Base-by-base conservation (phyloP, 2,888 invertebrate genomes). In the Halictus quadricinctus region DNA sequence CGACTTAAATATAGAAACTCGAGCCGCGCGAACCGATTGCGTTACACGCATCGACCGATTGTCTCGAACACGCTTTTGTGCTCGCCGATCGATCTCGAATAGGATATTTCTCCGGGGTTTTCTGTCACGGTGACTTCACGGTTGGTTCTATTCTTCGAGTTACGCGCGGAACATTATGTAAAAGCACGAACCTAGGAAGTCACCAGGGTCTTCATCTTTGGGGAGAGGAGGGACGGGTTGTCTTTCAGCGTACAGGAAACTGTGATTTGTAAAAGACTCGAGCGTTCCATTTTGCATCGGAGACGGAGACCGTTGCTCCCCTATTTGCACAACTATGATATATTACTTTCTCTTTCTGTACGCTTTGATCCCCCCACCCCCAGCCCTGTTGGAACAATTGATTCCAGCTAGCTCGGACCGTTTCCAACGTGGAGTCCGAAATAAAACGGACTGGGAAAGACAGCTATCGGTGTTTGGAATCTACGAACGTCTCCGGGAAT, bases 1-100 rank as follows among this genome's bases (percentile, higher is more conserved):
- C 73, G 81, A 15, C 58, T 46, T 21, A 29, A 70, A 70, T 76
- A 76, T 64, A 76, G 64, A 64, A 66, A 43, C 43, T 7, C 1
- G 43, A 70, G 43, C 41, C 70, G n/a, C n/a, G 36, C 21, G 43
- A 70, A 70, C 36, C 36, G 43, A 43, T 43, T 43, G 41, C 70
- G 70, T 70, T 70, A n/a, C n/a, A 41, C 70, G 43, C 70, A n/a
- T n/a, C 2, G n/a, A 43, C n/a, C 6, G 70, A 70, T 70, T 43
- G 13, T 43, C 70, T n/a, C 70, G 41, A 70, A 41, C 36, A 36
- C n/a, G n/a, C n/a, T n/a, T 70, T 41, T 43, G n/a, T n/a, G 13
- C 43, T 43, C 29, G 43, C 25, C 6, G 43, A 70, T 70, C 70
- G 43, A 70, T 70, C 70, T 70, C 2, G 43, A 70, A 6, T 46